Conservation (phyloP, 1,140 invertebrate genomes). For the Linepithema humile region DNA sequence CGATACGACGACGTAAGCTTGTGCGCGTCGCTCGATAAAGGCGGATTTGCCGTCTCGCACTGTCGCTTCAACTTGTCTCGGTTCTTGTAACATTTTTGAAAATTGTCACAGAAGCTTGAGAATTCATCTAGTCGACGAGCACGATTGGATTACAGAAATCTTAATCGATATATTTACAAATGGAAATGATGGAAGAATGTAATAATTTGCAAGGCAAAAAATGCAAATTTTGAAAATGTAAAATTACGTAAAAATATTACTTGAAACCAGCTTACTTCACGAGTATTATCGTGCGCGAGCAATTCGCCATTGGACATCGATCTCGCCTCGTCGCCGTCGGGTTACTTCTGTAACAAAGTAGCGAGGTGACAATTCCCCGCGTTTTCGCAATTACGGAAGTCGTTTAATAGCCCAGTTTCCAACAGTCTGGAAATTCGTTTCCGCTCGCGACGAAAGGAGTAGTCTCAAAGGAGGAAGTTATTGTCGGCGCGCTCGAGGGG, state of each 20-base stretch:
- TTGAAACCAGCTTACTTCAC: background rate
- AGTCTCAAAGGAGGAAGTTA: conserved; percentile 57
- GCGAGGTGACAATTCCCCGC: conserved; percentile 54
- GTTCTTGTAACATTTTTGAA: background rate
- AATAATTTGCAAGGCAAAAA: background rate
- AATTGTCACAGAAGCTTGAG: background rate
- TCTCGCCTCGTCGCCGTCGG: background rate
- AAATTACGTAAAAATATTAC: too few species aligned
- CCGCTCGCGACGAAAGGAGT: conserved; percentile 50
- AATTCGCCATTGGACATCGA: conserved; percentile 32
- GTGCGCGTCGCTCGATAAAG: conserved; percentile 35
- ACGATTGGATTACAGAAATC: background rate
- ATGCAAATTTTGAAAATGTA: background rate
- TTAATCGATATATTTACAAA: conserved; percentile 21
- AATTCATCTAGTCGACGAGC: background rate
- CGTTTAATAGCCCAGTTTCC: conserved; percentile 61
- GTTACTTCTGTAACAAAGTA: conserved; percentile 37
- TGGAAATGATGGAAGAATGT: background rate
- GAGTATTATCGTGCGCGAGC: background rate
- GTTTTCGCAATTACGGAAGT: conserved; percentile 58
- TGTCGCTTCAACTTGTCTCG: background rate
- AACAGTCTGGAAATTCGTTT: conserved; percentile 58
- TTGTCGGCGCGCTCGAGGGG: conserved; percentile 42
- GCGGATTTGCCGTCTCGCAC: background rate
- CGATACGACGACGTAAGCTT: conserved; percentile 13